Base-by-base conservation (phyloP, 2,113 vertebrate species). In the Alligator sinensis region DNA sequence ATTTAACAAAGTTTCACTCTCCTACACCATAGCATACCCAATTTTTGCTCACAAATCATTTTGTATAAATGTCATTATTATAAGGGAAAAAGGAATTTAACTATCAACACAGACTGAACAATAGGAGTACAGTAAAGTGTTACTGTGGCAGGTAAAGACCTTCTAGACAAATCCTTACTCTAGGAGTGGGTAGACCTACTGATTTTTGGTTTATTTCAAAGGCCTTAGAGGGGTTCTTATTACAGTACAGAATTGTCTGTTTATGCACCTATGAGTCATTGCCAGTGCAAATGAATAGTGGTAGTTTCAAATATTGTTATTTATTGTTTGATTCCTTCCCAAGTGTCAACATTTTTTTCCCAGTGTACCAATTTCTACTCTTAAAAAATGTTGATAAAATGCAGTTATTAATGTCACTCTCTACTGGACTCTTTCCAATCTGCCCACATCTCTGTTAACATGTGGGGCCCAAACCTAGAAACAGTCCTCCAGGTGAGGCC, bases 81-180 rank as follows among this genome's bases (percentile, higher is more conserved):
- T 47, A 47, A 47, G 47, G 13, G 12, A 81, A 77, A 72, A 77
- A 77, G 18, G 18, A 75, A 2, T 34, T 81, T 66, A 6, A 5
- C 15, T 3, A 11, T 47, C 58, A 22, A 61, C n/a, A n/a, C 16
- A 9, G 47, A 10, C 5, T 64, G 24, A 54, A 14, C 11, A 78
- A 28, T 63, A 72, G 78, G 2, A 57, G 85, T 55, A 0, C 1
- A 82, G 54, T 1, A 19, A 2, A 2, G 2, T 57, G 8, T 9
- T 34, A 14, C 30, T 10, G 5, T 55, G 34, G 4, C 57, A 70
- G 16, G 5, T 30, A 62, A 2, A 19, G 22, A 34, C 5, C 3
- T 10, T 30, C 9, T 47, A 28, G 11, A 3, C 22, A 81, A 68
- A 64, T 19, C 15, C 3, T 28, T 2, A 47, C 76, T 30, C n/a